Conservation (phyloP, 2,888 invertebrate genomes). For the Campoplex nolae region DNA sequence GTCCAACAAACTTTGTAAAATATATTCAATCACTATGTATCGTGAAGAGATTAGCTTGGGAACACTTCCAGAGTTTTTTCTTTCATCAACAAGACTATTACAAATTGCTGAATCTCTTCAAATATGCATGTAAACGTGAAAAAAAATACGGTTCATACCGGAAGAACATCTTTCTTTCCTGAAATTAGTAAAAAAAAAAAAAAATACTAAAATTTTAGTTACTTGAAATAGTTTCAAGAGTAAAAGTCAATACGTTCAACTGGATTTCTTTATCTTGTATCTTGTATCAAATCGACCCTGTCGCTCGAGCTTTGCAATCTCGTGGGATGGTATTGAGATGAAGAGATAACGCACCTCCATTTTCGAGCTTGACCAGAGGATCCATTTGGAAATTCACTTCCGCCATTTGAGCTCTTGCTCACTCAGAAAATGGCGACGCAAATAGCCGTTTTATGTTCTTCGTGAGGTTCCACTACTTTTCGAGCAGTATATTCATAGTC, state of each 20-base stretch:
- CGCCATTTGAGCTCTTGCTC: background rate
- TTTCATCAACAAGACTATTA: too few relatives aligned
- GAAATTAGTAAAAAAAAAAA: too few relatives aligned
- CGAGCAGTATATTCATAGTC: background rate
- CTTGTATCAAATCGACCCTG: background rate
- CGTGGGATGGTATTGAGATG: constrained; percentile 1
- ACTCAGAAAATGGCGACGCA: background rate
- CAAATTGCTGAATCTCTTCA: too few relatives aligned
- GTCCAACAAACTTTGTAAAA: too few relatives aligned
- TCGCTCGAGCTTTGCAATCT: background rate
- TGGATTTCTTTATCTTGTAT: background rate
- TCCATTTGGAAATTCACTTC: too few relatives aligned
- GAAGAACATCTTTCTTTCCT: background rate
- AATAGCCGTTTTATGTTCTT: background rate
- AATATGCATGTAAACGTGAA: background rate
- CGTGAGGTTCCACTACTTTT: background rate
- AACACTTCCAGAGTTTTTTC: too few relatives aligned
- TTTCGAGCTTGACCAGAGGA: too few relatives aligned
- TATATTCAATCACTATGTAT: too few relatives aligned
- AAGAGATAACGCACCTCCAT: too few relatives aligned
- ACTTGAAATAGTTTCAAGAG: background rate
- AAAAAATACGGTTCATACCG: too few relatives aligned
- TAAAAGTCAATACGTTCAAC: background rate
- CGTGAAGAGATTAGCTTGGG: too few relatives aligned
- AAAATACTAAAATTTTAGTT: background rate